A percentile compares a stretch with the other conserved stretches of the same genome.
Conservation (phyloP, 2,113 vertebrate species). For the Cichladusa arquata region DNA sequence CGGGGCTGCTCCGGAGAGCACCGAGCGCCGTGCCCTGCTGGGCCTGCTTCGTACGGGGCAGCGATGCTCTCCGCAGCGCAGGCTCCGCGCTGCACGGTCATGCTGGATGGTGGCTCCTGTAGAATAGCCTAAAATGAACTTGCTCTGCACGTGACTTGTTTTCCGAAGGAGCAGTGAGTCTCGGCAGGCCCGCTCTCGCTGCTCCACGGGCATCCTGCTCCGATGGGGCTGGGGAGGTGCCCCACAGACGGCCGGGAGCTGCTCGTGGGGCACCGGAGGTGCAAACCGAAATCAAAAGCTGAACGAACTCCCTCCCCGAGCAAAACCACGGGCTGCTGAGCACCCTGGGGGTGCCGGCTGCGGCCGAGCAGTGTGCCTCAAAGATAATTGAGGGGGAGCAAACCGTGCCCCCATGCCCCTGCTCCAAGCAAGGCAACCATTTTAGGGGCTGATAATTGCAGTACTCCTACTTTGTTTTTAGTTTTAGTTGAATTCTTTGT, state of each 20-base stretch:
- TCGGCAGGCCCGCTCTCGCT: background rate
- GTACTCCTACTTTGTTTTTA: background rate
- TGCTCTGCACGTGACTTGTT: constrained; percentile 42
- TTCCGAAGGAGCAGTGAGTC: background rate
- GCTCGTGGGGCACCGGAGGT: background rate
- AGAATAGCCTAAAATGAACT: constrained; percentile 64
- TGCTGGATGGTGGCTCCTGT: constrained; percentile 2
- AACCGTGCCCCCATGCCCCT: background rate
- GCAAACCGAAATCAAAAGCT: constrained; percentile 39
- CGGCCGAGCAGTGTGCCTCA: background rate
- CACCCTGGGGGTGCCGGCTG: background rate
- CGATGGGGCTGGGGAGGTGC: background rate
- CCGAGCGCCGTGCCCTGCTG: background rate
- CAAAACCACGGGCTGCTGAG: background rate
- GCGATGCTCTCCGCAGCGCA: background rate
- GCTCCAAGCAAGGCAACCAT: background rate
- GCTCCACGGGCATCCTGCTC: background rate
- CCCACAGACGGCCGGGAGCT: background rate
- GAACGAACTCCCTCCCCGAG: background rate
- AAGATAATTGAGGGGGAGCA: background rate
- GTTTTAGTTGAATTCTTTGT: background rate
- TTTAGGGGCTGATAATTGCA: background rate
- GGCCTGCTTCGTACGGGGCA: background rate
- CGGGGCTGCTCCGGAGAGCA: background rate
- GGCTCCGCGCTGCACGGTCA: background rate